phyloP scores from a whole-genome alignment of 2,888 invertebrate species.

The Xiphydria camelus region DNA sequence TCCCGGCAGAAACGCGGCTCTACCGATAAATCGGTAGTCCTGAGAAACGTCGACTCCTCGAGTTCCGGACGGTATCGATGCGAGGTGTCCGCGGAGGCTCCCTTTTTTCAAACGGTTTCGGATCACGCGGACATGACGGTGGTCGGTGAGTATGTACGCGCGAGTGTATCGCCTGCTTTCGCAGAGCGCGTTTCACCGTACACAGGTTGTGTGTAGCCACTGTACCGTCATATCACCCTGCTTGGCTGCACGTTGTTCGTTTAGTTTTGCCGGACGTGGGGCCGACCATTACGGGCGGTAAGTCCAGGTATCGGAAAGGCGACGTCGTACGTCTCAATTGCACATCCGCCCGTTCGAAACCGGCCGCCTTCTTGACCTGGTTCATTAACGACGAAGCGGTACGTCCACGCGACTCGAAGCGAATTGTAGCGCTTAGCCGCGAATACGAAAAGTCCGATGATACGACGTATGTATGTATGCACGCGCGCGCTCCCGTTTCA shows the following conservation, averaged over 20 bases:
- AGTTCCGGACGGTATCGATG: conserved; percentile 70
- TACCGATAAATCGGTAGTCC: conserved; percentile 67
- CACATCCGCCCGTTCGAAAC: conserved; percentile 66
- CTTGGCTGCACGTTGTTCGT: conserved; percentile 12
- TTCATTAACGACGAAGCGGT: conserved; percentile 65
- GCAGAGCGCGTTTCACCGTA: background rate
- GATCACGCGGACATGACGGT: conserved; percentile 71
- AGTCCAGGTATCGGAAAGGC: conserved; percentile 64
- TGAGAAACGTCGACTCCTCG: conserved; percentile 67
- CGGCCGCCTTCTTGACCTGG: conserved; percentile 65
- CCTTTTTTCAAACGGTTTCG: conserved; percentile 71
- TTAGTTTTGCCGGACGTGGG: conserved; percentile 65
- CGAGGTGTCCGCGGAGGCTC: conserved; percentile 73
- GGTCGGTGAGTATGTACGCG: conserved; percentile 70
- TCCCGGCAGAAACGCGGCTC: conserved; percentile 72
- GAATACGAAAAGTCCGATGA: no score
- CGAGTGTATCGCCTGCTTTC: background rate
- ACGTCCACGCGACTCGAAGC: conserved; percentile 26
- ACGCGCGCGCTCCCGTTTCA: no score
- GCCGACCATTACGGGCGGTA: conserved; percentile 64
- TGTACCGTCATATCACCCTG: no score
- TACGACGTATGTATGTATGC: no score
- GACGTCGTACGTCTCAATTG: conserved; percentile 66
- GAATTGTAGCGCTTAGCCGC: no score
- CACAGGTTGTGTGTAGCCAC: background rate